These are phyloP conservation scores for Phylloscopus collybita DNA, from an alignment of 2,797 vertebrate species.

Conservation along the genomic window DNA sequence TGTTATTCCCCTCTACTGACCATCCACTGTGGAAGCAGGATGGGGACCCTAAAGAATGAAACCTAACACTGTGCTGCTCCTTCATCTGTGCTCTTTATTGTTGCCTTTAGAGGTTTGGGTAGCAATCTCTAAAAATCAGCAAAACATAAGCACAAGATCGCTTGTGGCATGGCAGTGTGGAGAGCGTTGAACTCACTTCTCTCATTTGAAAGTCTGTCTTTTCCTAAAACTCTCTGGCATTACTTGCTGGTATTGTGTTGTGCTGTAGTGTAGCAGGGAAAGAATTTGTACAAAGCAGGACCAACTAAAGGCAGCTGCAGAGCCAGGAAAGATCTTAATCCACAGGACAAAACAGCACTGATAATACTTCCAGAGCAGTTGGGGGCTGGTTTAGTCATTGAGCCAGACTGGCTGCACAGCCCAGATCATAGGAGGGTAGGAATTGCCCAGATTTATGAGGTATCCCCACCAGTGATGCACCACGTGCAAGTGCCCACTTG, in stretches of 20 bases:
- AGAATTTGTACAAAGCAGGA: not conserved
- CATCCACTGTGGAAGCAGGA: not conserved
- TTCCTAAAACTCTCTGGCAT: not conserved
- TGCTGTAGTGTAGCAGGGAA: not conserved
- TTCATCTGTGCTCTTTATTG: not conserved
- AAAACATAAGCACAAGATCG: not conserved
- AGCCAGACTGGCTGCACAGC: not conserved
- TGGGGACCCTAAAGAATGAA: not conserved
- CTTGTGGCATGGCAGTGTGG: not conserved
- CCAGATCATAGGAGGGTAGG: not conserved
- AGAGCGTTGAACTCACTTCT: not conserved
- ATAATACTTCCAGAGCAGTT: not conserved
- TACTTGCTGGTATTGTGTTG: not conserved
- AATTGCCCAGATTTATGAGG: not conserved
- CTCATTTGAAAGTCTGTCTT: not conserved
- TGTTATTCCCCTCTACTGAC: not conserved
- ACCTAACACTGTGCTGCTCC: not conserved
- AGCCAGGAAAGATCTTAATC: not conserved
- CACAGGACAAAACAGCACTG: not conserved
- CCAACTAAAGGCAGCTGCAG: not conserved
- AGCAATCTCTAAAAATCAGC: not conserved
- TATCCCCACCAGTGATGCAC: not conserved
- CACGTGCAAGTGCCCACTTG: not conserved
- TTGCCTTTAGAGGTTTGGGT: not conserved
- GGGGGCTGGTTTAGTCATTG: not conserved